Evolutionary conservation across 2,888 invertebrate species (phyloP), one percentile per base, ranked within the genome.

Genomic region (Chalcis sispes): DNA sequence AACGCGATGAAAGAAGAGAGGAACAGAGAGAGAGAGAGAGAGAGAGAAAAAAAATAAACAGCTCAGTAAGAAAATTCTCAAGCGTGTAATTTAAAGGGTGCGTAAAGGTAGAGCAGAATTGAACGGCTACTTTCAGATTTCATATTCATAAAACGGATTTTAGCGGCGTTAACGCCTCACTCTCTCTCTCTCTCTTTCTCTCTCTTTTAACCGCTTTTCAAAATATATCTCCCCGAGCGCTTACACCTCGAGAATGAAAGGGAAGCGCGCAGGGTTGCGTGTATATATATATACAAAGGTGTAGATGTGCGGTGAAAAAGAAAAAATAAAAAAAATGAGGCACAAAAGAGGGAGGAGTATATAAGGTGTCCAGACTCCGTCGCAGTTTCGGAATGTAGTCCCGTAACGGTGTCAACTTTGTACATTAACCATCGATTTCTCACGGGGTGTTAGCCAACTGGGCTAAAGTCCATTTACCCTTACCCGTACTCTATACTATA

Each of bases 351-450:
- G 3, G 40, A 36, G n/a, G 5, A 8, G 13, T 2, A 32, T 27
- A 48, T 25, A n/a, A 52, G n/a, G 32, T 36, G 7, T n/a, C 25
- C 20, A 13, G 54, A 7, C 36, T 59, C 32, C 2, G 58, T 29
- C 27, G 64, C 62, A 66, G 54, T 73, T 61, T 61, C 54, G 73
- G 61, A 73, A 67, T 73, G 73, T 52, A 23, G 27, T 29, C 32
- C 48, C 13, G 79, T 77, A 83, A 84, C 81, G 81, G 81, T 83
- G 85, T 85, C 84, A 85, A 85, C 83, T 85, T 85, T 83, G 81
- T 83, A 82, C 85, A 84, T 85, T 85, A 85, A 85, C 81, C 82
- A 84, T 85, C 84, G 83, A 85, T 85, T 84, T 83, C 81, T 82
- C 82, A 80, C 72, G 56, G 72, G 52, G 67, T 69, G 66, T 79